Evolutionary conservation across 2,888 invertebrate species (phyloP).

Genomic region (Drosophila subquinaria): DNA sequence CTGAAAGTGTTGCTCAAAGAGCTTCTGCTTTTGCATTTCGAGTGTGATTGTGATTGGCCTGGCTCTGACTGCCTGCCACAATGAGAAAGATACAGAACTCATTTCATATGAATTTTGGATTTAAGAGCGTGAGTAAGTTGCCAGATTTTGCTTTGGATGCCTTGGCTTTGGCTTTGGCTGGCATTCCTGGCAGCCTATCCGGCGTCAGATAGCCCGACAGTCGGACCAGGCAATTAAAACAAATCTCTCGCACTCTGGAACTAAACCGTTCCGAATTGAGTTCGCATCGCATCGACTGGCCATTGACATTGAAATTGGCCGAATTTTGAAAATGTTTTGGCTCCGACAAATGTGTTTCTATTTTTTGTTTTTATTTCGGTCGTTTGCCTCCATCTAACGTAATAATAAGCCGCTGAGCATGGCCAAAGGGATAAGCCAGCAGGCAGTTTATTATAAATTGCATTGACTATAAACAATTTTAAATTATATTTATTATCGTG

Average conservation of each 20-base stretch:
- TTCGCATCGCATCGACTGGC: slow-evolving; percentile 44
- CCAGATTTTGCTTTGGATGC: slow-evolving; percentile 33
- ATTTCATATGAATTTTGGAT: slow-evolving; percentile 73
- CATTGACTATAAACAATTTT: slow-evolving; percentile 53
- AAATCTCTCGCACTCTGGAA: slow-evolving; percentile 56
- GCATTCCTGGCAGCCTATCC: slow-evolving; percentile 40
- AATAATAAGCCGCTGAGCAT: slow-evolving; percentile 52
- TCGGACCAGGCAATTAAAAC: slow-evolving; percentile 64
- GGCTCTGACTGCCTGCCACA: slow-evolving; percentile 38
- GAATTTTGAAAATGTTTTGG: slow-evolving; percentile 28
- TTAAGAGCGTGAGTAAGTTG: slow-evolving; percentile 73
- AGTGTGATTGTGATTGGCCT: slow-evolving; percentile 54
- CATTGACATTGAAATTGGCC: slow-evolving; percentile 44
- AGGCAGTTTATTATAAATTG: slow-evolving; percentile 55
- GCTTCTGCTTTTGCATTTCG: slow-evolving; percentile 67
- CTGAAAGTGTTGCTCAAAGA: slow-evolving; percentile 62
- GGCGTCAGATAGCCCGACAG: slow-evolving; percentile 12
- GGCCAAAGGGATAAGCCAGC: slow-evolving; percentile 57
- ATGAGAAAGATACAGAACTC: slow-evolving; percentile 55
- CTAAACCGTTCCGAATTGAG: slow-evolving; percentile 56
- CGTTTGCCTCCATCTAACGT: slow-evolving; percentile 12
- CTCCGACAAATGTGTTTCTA: slow-evolving; percentile 15
- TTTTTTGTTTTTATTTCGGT: too few relatives aligned
- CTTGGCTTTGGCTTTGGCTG: not conserved
- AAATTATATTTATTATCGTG: slow-evolving; percentile 54